These are phyloP conservation scores for Micronycteris hirsuta DNA, from an alignment of 2,113 vertebrate species.

Conservation along the genomic window DNA sequence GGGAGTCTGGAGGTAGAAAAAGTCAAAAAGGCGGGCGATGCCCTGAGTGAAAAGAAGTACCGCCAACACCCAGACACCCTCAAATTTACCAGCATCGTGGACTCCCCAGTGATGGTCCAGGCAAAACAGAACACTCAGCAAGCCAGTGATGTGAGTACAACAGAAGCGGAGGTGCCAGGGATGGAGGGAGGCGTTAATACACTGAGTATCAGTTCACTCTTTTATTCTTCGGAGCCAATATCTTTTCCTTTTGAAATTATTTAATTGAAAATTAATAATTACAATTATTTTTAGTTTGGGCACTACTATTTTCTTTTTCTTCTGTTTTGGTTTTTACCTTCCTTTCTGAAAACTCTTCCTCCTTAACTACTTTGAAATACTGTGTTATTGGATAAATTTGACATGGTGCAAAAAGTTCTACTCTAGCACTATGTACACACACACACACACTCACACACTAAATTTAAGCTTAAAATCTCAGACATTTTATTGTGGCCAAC, in stretches of 20 bases:
- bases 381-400: neutral
- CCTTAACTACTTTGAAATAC: neutral
- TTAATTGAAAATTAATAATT: slow-evolving; percentile 7
- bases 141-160: slow-evolving; percentile 85
- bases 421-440: neutral
- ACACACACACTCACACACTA: neutral
- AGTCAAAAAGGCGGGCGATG: slow-evolving; percentile 85
- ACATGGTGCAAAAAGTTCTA: neutral
- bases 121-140: slow-evolving; percentile 91
- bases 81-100: slow-evolving; percentile 88
- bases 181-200: neutral
- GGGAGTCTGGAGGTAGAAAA: slow-evolving; percentile 92
- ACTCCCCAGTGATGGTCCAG: slow-evolving; percentile 92
- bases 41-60: slow-evolving; percentile 89
- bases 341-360: neutral
- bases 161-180: neutral
- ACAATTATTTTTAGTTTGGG: neutral
- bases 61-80: slow-evolving; percentile 88
- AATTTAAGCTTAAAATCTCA: neutral
- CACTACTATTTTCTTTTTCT: neutral
- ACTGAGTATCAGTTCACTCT: neutral
- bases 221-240: neutral
- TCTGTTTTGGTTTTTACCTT: neutral
- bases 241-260: slow-evolving; percentile 19
- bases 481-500: neutral